Evolutionary conservation across 2,888 invertebrate genomes (phyloP).

Genomic region (Trachelus stipa): DNA sequence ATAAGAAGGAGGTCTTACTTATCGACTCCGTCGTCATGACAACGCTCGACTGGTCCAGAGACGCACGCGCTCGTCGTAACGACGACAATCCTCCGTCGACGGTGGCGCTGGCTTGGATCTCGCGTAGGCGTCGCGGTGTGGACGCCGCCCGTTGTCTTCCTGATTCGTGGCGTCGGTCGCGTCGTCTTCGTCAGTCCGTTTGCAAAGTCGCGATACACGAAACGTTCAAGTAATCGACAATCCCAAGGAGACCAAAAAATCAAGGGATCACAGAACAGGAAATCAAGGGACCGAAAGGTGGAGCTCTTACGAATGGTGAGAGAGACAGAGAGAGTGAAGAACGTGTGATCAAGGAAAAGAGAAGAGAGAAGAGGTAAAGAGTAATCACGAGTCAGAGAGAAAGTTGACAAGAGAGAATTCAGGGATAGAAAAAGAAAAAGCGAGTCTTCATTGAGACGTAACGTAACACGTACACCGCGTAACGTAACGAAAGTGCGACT

Average conservation of each 20-base stretch:
- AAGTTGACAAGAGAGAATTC: not conserved
- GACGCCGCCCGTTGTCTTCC: constrained; percentile 39
- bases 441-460: not conserved
- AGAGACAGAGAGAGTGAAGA: not conserved
- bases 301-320: not conserved
- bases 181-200: constrained; percentile 8
- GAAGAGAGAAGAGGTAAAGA: not conserved
- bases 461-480: constrained; percentile 15
- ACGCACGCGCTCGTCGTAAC: constrained; percentile 18
- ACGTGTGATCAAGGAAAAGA: not conserved
- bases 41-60: constrained; percentile 19
- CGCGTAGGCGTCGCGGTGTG: constrained; percentile 38
- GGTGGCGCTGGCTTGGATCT: constrained; percentile 14
- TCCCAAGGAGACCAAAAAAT: not conserved
- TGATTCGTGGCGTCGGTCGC: constrained; percentile 4
- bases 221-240: not conserved
- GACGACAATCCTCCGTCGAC: constrained; percentile 19
- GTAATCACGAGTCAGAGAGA: not conserved
- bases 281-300: not conserved
- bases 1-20: not conserved
- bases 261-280: not conserved
- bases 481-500: not conserved
- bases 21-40: constrained; percentile 20
- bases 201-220: not conserved
- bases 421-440: not conserved